phyloP scores from a whole-genome alignment of 2,113 vertebrate species.

The Suricata suricatta region DNA sequence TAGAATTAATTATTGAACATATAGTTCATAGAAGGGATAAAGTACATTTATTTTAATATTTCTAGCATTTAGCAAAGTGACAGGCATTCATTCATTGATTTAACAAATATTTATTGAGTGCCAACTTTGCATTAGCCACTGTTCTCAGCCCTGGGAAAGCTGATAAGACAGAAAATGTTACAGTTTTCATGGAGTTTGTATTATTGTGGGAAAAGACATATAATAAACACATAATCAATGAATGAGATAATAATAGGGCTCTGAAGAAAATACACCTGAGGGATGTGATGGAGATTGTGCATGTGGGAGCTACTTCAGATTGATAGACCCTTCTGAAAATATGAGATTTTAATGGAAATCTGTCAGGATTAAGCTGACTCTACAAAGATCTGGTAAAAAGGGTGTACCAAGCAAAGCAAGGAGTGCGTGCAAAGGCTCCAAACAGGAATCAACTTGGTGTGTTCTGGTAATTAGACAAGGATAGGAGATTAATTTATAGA shows the following conservation, averaged over 20 bases:
- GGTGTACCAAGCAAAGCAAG: background rate
- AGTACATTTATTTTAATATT: background rate
- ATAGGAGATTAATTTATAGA: background rate
- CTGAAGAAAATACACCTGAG: background rate
- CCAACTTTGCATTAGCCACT: background rate
- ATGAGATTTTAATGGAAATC: background rate
- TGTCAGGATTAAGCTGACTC: background rate
- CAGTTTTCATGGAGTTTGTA: background rate
- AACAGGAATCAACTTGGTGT: background rate
- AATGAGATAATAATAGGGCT: background rate
- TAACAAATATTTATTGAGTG: background rate
- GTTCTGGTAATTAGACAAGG: background rate
- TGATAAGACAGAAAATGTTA: background rate
- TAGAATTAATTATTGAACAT: background rate
- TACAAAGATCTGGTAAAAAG: background rate
- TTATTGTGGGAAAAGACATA: background rate
- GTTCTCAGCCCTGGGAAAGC: background rate
- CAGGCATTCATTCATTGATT: background rate
- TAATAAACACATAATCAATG: background rate
- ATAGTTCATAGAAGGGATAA: background rate
- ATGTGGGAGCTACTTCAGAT: background rate
- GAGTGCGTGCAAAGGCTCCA: background rate
- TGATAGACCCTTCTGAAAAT: background rate
- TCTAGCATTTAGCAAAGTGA: background rate
- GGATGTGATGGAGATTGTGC: background rate